These are phyloP conservation scores for Drosophila mayri DNA, from an alignment of 1,140 invertebrate species.

Conservation along the genomic window DNA sequence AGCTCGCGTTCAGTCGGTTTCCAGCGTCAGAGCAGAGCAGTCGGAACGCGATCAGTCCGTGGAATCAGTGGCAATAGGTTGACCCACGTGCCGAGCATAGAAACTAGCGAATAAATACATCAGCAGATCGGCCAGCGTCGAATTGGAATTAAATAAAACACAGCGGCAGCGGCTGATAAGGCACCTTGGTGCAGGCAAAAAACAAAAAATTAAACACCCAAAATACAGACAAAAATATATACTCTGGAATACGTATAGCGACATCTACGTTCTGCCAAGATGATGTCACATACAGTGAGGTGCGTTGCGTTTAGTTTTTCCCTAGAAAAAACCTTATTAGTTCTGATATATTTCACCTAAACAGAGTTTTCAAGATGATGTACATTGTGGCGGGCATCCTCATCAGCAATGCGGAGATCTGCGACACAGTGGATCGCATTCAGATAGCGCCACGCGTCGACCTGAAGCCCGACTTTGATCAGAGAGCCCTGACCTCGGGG, in stretches of 20 bases:
- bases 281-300: conserved; percentile 84
- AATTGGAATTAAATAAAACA: conserved; percentile 40
- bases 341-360: not conserved
- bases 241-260: conserved; percentile 11
- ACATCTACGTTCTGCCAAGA: conserved; percentile 29
- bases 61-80: conserved; percentile 6
- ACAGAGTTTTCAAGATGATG: conserved; percentile 79
- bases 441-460: conserved; percentile 82
- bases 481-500: conserved; percentile 16
- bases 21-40: conserved; percentile 44
- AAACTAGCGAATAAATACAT: conserved; percentile 51
- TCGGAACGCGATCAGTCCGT: conserved; percentile 23
- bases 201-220: conserved; percentile 5
- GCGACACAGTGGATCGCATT: conserved; percentile 81
- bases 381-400: conserved; percentile 82
- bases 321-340: not conserved
- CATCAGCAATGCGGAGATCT: conserved; percentile 81
- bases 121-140: conserved; percentile 33
- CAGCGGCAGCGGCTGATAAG: conserved; percentile 30
- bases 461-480: conserved; percentile 55
- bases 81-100: conserved; percentile 47
- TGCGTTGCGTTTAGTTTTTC: conserved; percentile 35
- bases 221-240: conserved; percentile 12
- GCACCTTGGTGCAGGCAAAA: conserved; percentile 20
- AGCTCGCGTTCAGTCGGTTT: conserved; percentile 52